Percentiles rank a stretch among this genome's conserved stretches.
These are phyloP conservation scores for Carduelis carduelis DNA, from an alignment of 2,797 vertebrate genomes.

Conservation along the genomic window DNA sequence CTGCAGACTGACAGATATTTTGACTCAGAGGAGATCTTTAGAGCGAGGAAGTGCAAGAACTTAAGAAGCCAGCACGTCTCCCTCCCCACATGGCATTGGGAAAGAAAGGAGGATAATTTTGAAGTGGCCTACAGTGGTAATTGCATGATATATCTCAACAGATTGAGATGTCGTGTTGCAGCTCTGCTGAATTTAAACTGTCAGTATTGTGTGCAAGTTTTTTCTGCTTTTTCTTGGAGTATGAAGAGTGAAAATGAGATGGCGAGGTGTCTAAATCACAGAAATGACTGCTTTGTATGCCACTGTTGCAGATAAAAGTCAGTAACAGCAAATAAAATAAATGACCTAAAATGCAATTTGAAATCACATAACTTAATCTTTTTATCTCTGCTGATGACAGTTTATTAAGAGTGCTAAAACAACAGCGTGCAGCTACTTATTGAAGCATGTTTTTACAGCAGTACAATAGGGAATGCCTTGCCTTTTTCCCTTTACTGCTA, in stretches of 20 bases:
- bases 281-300: neutral
- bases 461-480: neutral
- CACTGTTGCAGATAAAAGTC: neutral
- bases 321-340: constrained; percentile 7
- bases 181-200: constrained; percentile 9
- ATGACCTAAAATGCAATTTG: neutral
- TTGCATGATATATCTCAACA: constrained; percentile 18
- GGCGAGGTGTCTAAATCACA: neutral
- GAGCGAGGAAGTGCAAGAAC: neutral
- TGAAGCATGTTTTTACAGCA: neutral
- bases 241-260: neutral
- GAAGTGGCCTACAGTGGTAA: constrained; percentile 49
- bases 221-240: constrained; percentile 19
- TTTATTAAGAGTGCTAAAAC: neutral
- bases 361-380: neutral
- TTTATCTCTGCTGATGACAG: neutral
- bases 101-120: constrained; percentile 46
- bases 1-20: neutral
- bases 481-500: neutral
- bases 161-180: constrained; percentile 27
- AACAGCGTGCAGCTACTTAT: neutral
- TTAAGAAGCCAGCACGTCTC: neutral
- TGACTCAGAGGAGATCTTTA: neutral
- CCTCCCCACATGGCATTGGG: neutral
- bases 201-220: neutral